Evolutionary conservation across 2,113 vertebrate genomes (phyloP), one percentile per base, ranked within the genome.

Genomic region (Pelvicachromis taeniatus): DNA sequence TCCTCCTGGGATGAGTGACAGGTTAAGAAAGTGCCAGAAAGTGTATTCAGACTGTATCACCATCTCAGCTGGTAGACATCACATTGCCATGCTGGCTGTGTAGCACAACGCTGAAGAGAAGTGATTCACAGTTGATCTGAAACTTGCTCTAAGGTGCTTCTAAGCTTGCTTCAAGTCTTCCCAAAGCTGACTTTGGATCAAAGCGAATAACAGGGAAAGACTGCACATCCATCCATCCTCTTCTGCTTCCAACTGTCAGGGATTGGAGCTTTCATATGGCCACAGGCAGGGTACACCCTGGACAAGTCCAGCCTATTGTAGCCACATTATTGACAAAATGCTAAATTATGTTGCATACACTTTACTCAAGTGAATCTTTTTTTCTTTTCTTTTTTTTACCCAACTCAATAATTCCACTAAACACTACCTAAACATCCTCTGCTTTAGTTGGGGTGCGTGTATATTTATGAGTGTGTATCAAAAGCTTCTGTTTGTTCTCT

Each of bases 11-110:
- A 92, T 94, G 94, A 94, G 65, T 94, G 94, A 90, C 94, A 92
- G 87, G 81, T 84, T 85, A 56, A 87, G 91, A 93, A 95, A 95
- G 91, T 91, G 83, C 59, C 86, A 88, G 86, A 92, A 94, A 95
- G 92, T 93, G 90, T 86, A 90, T 92, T 93, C 87, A 83, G 86
- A 87, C 82, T 92, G 84, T 84, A 90, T 93, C 89, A 85, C 83
- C 91, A 85, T 93, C 93, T 92, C 85, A 87, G 83, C 80, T 65
- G 84, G 85, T 87, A 89, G 87, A 90, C 84, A 88, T 87, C 87
- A 77, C 54, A 82, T 91, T 88, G 81, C 84, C 82, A 84, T 56
- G 77, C 88, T 35, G 58, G 77, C 61, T 31, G 21, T 68, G 78
- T 53, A 88, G 84, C 84, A 23, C 50, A 31, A 75, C 33, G 7